A percentile compares a stretch with the other conserved stretches of the same genome.
Conservation (phyloP, 2,888 invertebrate genomes). For the Trissoscelio sp. region DNA sequence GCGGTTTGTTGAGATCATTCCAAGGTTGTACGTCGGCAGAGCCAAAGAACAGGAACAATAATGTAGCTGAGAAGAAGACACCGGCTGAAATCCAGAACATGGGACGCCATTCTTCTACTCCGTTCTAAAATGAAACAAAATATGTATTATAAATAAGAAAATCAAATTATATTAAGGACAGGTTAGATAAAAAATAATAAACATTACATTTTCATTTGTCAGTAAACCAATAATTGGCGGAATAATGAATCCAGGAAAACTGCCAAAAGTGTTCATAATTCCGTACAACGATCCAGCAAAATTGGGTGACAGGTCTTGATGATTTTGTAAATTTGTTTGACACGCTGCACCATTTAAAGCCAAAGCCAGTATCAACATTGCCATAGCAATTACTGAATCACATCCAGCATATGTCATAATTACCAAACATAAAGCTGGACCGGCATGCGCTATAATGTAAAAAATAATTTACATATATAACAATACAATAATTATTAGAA, state of each 20-base stretch:
- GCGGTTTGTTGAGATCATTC: slow-evolving; percentile 85
- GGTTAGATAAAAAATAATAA: neutral
- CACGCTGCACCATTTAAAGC: slow-evolving; percentile 81
- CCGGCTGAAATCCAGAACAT: slow-evolving; percentile 90
- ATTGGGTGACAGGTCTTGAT: slow-evolving; percentile 82
- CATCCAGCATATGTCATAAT: slow-evolving; percentile 80
- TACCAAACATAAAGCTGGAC: slow-evolving; percentile 85
- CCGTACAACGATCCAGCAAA: slow-evolving; percentile 82
- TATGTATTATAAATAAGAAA: slow-evolving; percentile 1
- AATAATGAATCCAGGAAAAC: slow-evolving; percentile 81
- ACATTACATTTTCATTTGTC: slow-evolving; percentile 76
- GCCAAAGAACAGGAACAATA: slow-evolving; percentile 89
- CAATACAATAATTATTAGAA: no score
- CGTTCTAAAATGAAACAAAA: slow-evolving; percentile 85
- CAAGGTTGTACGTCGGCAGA: slow-evolving; percentile 89
- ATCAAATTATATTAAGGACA: neutral
- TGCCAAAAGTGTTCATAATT: slow-evolving; percentile 82
- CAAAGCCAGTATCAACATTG: slow-evolving; percentile 78
- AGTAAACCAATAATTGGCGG: slow-evolving; percentile 79
- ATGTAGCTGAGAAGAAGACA: slow-evolving; percentile 88
- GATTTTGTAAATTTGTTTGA: slow-evolving; percentile 81
- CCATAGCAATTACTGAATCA: slow-evolving; percentile 75
- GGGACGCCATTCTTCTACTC: slow-evolving; percentile 90
- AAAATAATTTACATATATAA: neutral
- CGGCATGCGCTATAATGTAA: slow-evolving; percentile 76